Percentiles rank a stretch among this genome's conserved stretches.
These are phyloP conservation scores for Macrobrachium nipponense DNA, from an alignment of 1,140 invertebrate species.

Conservation along the genomic window DNA sequence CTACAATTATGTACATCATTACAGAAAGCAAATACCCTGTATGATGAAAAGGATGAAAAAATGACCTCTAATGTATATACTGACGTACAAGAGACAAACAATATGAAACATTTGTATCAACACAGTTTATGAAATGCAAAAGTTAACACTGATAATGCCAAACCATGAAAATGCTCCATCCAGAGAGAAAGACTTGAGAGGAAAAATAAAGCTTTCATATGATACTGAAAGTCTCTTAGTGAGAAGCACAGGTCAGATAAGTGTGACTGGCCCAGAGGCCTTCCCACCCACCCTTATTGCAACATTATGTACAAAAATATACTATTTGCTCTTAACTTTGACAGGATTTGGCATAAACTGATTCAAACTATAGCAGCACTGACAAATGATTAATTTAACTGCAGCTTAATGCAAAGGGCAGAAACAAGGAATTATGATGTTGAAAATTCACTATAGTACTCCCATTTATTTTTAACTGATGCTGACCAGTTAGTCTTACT, in stretches of 20 bases:
- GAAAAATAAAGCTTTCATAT: no score
- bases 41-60: not conserved
- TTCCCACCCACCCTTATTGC: slow-evolving; percentile 39
- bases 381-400: not conserved
- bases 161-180: not conserved
- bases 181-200: no score
- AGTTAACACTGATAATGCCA: slow-evolving; percentile 6
- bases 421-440: not conserved
- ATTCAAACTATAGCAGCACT: slow-evolving; percentile 23
- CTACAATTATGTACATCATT: not conserved
- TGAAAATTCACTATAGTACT: no score
- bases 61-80: no score
- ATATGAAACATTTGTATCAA: not conserved
- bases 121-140: not conserved
- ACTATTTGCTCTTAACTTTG: slow-evolving; percentile 27
- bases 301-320: slow-evolving; percentile 54
- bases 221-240: no score
- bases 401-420: not conserved
- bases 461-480: no score
- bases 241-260: no score
- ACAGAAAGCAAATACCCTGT: slow-evolving; percentile 12
- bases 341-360: slow-evolving; percentile 49
- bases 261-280: not conserved
- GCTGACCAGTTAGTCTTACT: no score
- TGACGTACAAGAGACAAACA: not conserved